Evolutionary conservation across 2,888 invertebrate genomes (phyloP), one percentile per base, ranked within the genome.

Genomic region (Cheilosia vernalis): DNA sequence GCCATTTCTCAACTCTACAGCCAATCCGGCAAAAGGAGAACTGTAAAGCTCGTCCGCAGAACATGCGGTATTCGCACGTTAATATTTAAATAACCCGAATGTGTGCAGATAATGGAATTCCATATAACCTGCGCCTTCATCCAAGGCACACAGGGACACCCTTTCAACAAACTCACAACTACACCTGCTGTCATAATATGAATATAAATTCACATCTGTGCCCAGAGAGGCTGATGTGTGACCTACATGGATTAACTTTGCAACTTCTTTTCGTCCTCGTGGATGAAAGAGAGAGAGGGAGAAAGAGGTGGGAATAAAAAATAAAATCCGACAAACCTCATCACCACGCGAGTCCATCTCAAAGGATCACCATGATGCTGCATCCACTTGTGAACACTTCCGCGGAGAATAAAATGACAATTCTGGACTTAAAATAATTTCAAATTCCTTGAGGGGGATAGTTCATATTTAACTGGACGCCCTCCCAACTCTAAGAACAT

Each of bases 41-140:
- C 15, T 47, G 37, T 5, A 49, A 51, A 51, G 19, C 33, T 58
- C 47, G 37, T 58, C 49, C 37, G n/a, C 49, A 58, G n/a, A 47
- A 58, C 58, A 70, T 58, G 70, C 49, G 70, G 58, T 49, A 49
- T 58, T 49, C 58, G 44, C 56, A 69, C 53, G 55, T 56, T 69
- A 69, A 69, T 69, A 69, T 69, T 69, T 69, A 58, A 70, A 70
- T 70, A 47, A 55, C 53, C 53, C 55, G 40, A 66, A 51, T 53
- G 51, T 49, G 55, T 40, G 55, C 53, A 67, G 55, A 19, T 55
- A 67, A 55, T 67, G 42, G 53, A 27, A 66, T 24, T 66, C 17
- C 66, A 40, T 53, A 17, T 40, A 21, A 17, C 51, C 24, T 30
- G 30, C 9, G 9, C 9, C 30, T 51, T 13, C 15, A 47, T 37